phyloP scores from a whole-genome alignment of 2,797 vertebrate genomes.

The Hafferia zeledoni region DNA sequence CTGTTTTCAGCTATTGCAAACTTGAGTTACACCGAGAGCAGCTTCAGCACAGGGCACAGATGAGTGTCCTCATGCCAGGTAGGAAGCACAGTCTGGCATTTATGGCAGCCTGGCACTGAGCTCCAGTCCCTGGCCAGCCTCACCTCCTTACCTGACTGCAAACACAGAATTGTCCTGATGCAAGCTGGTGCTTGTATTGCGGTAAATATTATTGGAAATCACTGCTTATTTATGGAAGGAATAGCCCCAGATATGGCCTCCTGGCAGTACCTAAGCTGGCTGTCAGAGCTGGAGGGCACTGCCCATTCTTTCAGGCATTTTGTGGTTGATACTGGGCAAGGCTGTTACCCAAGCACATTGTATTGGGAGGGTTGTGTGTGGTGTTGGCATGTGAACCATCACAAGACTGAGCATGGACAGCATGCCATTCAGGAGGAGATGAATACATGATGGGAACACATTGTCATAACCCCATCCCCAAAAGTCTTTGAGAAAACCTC shows the following conservation, averaged over 20 bases:
- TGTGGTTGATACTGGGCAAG: background rate
- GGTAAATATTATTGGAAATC: background rate
- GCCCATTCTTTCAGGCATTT: background rate
- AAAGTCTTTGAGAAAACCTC: background rate
- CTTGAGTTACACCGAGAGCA: rapidly evolving
- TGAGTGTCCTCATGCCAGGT: rapidly evolving
- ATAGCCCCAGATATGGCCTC: rapidly evolving
- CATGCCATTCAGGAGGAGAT: background rate
- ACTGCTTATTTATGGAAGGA: background rate
- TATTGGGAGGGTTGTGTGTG: background rate
- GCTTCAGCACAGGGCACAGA: background rate
- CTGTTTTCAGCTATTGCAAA: background rate
- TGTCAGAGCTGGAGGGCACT: background rate
- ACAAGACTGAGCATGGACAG: rapidly evolving
- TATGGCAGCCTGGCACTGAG: background rate
- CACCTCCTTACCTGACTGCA: background rate
- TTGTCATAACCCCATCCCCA: background rate
- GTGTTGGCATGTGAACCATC: background rate
- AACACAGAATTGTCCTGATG: rapidly evolving
- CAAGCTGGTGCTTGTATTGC: background rate
- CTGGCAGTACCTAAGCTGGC: background rate
- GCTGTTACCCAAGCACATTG: background rate
- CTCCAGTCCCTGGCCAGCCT: background rate
- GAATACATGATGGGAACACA: rapidly evolving
- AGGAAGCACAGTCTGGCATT: background rate